phyloP scores from a whole-genome alignment of 2,888 invertebrate genomes.

The Pheosia tremula region DNA sequence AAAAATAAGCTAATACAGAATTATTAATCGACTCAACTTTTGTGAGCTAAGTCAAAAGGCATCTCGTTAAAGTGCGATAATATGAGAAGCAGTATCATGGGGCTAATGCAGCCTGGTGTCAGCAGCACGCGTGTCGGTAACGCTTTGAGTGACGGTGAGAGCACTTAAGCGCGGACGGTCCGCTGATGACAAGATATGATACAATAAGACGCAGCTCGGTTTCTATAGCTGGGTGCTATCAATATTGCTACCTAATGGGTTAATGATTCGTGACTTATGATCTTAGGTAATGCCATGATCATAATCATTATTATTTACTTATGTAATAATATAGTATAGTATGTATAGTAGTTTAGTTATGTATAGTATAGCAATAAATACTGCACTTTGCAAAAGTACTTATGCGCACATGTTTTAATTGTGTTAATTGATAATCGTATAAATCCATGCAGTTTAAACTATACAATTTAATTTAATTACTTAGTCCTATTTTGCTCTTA shows the following conservation, averaged over 20 bases:
- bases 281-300: not conserved
- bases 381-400: no score
- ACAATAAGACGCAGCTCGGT: constrained; percentile 35
- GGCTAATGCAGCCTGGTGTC: constrained; percentile 38
- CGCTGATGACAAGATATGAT: constrained; percentile 47
- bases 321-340: no score
- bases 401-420: no score
- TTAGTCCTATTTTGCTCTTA: no score
- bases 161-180: constrained; percentile 58
- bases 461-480: no score
- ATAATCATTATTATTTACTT: no score
- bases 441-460: no score
- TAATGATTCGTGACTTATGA: not conserved
- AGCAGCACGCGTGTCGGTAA: constrained; percentile 51
- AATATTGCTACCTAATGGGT: not conserved
- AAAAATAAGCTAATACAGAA: no score
- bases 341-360: no score
- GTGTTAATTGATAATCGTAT: no score
- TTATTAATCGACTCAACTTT: not conserved
- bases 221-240: not conserved
- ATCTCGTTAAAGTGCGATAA: not conserved
- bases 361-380: no score
- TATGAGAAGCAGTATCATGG: constrained; percentile 19
- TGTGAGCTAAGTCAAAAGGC: not conserved
- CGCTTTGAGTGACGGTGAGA: constrained; percentile 58